Conservation (phyloP, 2,888 invertebrate genomes). For the Pyrocoelia pectoralis region DNA sequence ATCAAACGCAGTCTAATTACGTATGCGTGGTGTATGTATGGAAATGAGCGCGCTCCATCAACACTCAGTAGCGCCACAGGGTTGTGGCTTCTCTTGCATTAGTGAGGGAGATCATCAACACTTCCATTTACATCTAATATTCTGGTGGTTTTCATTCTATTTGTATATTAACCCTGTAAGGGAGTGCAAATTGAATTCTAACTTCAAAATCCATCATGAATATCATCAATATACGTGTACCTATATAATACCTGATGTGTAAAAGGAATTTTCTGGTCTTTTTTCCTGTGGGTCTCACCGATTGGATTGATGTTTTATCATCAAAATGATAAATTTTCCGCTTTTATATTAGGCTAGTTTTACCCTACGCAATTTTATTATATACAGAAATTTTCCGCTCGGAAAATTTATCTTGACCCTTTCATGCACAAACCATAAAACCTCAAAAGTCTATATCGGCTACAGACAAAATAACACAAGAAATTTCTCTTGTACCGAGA, state of each 20-base stretch:
- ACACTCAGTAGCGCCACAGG: slow-evolving; percentile 37
- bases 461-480: slow-evolving; percentile 9
- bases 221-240: slow-evolving; percentile 17
- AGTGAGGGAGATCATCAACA: slow-evolving; percentile 39
- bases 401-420: slow-evolving; percentile 17
- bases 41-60: slow-evolving; percentile 41
- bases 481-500: slow-evolving; percentile 10
- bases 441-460: slow-evolving; percentile 3
- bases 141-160: slow-evolving; percentile 38
- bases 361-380: slow-evolving; percentile 9
- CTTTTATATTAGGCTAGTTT: slow-evolving; percentile 13
- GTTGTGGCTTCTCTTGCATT: slow-evolving; percentile 37
- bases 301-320: slow-evolving; percentile 12
- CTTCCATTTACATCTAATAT: slow-evolving; percentile 42
- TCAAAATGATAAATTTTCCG: slow-evolving; percentile 10
- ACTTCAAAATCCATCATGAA: slow-evolving; percentile 32
- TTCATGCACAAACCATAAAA: slow-evolving; percentile 15
- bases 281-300: neutral
- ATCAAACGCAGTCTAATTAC: slow-evolving; percentile 41
- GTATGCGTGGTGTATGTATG: slow-evolving; percentile 40
- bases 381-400: neutral
- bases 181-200: slow-evolving; percentile 33
- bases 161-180: slow-evolving; percentile 34
- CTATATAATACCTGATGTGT: slow-evolving; percentile 11
- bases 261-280: slow-evolving; percentile 7